Conservation (phyloP, 2,888 invertebrate genomes). For the Cataglyphis rosenhaueri region DNA sequence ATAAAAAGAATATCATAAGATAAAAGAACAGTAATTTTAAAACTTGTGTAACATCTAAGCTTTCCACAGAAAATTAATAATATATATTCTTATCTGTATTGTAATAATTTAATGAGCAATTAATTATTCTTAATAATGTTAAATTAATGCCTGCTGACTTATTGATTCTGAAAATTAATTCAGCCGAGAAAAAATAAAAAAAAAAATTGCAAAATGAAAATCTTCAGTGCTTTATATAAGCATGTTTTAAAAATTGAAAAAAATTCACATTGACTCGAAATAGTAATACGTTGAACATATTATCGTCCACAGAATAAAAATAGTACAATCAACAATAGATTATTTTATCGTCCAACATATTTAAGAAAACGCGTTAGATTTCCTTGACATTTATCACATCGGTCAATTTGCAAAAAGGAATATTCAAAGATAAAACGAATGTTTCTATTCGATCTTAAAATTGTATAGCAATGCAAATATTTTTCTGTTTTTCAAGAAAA, state of each 20-base stretch:
- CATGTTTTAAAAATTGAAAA: neutral
- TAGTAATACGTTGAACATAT: neutral
- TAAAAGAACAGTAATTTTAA: neutral
- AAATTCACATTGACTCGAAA: neutral
- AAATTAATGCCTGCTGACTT: too few species aligned
- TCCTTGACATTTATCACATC: neutral
- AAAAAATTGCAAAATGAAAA: neutral
- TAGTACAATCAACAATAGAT: neutral
- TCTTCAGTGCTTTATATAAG: neutral
- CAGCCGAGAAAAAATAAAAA: neutral
- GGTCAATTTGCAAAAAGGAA: neutral
- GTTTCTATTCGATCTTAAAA: neutral
- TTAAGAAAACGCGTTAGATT: neutral
- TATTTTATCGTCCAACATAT: neutral
- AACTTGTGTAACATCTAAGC: neutral
- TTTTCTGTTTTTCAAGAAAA: neutral
- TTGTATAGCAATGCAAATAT: neutral
- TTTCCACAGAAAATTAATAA: neutral
- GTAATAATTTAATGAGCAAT: neutral
- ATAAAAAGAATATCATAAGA: neutral
- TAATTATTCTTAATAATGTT: neutral
- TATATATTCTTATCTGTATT: neutral
- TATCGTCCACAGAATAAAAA: neutral
- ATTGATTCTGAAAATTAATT: neutral
- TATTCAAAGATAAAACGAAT: neutral